Conservation (phyloP, 23 tunicate species). For the Ciona savignyi region DNA sequence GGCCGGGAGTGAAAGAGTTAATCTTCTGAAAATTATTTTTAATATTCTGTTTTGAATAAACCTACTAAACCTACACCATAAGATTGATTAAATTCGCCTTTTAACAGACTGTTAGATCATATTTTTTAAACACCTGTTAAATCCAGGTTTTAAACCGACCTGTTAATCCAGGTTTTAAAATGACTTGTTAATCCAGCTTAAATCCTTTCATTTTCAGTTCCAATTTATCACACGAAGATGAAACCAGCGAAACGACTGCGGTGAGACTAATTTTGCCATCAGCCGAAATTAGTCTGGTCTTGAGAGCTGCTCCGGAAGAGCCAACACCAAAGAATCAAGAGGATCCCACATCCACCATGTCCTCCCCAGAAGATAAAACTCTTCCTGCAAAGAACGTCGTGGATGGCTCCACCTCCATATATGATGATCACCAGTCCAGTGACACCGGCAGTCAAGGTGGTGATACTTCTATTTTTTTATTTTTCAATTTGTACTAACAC, state of each 20-base stretch:
- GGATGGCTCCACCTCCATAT: not conserved
- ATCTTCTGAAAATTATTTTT: no score
- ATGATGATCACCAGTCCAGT: not conserved
- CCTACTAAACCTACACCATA: no score
- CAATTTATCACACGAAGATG: not conserved
- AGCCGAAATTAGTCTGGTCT: conserved; percentile 38
- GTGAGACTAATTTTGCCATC: conserved; percentile 55
- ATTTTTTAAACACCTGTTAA: no score
- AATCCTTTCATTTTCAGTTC: not conserved
- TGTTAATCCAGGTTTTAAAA: no score
- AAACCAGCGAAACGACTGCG: conserved; percentile 17
- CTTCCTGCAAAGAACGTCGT: not conserved
- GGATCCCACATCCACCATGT: no score
- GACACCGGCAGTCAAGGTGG: not conserved
- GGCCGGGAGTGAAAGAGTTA: no score
- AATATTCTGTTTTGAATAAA: no score
- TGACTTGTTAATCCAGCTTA: no score
- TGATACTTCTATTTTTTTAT: not conserved
- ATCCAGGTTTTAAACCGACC: no score
- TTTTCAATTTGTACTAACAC: not conserved
- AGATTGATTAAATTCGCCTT: no score
- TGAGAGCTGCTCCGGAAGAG: conserved; percentile 26
- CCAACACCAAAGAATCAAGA: not conserved
- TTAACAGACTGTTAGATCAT: no score
- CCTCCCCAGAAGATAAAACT: no score